These are phyloP conservation scores for Psittacula cyanocephala DNA, from an alignment of 2,113 vertebrate species.

Conservation along the genomic window DNA sequence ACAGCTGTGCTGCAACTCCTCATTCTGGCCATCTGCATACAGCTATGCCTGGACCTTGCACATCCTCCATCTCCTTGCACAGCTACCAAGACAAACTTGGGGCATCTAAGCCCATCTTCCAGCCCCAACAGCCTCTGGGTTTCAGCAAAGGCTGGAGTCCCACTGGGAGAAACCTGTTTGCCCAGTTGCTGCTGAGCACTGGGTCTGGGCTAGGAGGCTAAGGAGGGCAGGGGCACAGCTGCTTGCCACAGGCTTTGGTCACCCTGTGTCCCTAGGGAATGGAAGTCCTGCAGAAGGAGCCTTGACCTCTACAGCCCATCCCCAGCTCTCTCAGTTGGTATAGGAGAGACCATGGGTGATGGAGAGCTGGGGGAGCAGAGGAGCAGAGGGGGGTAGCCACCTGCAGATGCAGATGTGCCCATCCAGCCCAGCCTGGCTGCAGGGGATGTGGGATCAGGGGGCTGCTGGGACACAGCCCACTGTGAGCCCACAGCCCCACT, in stretches of 20 bases:
- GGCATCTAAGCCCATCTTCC: neutral
- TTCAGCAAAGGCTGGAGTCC: neutral
- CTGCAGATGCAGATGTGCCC: neutral
- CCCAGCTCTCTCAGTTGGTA: neutral
- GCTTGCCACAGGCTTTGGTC: neutral
- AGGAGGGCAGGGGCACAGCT: neutral
- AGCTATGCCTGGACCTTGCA: neutral
- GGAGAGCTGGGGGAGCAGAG: neutral
- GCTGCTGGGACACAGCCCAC: neutral
- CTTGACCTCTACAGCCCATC: neutral
- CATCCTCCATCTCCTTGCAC: neutral
- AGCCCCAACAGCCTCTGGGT: neutral
- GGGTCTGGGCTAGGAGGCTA: neutral
- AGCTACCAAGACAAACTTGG: neutral
- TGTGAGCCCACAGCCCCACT: rapidly evolving
- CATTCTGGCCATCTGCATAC: rapidly evolving
- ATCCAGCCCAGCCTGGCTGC: too few species aligned
- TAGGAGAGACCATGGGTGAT: neutral
- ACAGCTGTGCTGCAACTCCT: neutral
- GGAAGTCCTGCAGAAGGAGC: neutral
- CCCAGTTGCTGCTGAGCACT: neutral
- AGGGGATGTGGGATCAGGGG: neutral
- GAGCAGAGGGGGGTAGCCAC: neutral
- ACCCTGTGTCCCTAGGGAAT: too few species aligned
- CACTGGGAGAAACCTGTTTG: rapidly evolving